Percentiles rank a stretch among this genome's conserved stretches.
phyloP scores from a whole-genome alignment of 2,888 invertebrate genomes.

The Bombylius major region DNA sequence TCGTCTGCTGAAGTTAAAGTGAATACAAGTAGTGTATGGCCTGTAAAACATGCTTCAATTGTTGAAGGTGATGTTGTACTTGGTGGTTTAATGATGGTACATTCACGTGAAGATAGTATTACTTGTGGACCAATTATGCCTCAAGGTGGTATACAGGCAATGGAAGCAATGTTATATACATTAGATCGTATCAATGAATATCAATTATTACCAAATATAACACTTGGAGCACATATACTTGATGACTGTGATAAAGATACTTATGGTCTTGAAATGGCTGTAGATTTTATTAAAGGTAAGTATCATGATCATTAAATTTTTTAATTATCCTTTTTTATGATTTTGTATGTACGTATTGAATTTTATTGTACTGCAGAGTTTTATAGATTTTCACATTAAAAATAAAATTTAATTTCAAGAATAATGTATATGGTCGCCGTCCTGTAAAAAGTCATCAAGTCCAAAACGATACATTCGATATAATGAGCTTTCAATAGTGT shows the following conservation, averaged over 20 bases:
- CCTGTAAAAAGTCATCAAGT: too few relatives aligned
- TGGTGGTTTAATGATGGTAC: slow-evolving; percentile 92
- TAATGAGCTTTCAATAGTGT: too few relatives aligned
- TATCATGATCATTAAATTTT: slow-evolving; percentile 8
- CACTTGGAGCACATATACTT: slow-evolving; percentile 74
- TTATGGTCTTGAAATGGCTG: slow-evolving; percentile 88
- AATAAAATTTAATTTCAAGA: neutral
- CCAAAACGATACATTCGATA: too few relatives aligned
- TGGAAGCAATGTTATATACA: slow-evolving; percentile 87
- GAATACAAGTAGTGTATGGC: slow-evolving; percentile 42
- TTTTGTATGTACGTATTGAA: neutral
- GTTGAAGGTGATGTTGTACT: slow-evolving; percentile 79
- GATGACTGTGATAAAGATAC: slow-evolving; percentile 96
- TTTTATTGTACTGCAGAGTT: neutral
- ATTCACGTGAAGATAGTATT: slow-evolving; percentile 75
- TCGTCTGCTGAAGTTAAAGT: neutral
- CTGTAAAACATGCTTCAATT: slow-evolving; percentile 73
- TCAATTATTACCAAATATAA: slow-evolving; percentile 60
- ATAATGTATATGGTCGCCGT: too few relatives aligned
- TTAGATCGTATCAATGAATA: slow-evolving; percentile 64
- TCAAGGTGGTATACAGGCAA: slow-evolving; percentile 77
- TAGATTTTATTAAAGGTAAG: slow-evolving; percentile 93
- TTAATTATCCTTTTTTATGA: neutral
- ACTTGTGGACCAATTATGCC: slow-evolving; percentile 92
- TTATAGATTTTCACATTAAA: neutral